A percentile compares a stretch with the other conserved stretches of the same genome.
phyloP scores from a whole-genome alignment of 1,140 invertebrate genomes.

The Drosophila erecta region DNA sequence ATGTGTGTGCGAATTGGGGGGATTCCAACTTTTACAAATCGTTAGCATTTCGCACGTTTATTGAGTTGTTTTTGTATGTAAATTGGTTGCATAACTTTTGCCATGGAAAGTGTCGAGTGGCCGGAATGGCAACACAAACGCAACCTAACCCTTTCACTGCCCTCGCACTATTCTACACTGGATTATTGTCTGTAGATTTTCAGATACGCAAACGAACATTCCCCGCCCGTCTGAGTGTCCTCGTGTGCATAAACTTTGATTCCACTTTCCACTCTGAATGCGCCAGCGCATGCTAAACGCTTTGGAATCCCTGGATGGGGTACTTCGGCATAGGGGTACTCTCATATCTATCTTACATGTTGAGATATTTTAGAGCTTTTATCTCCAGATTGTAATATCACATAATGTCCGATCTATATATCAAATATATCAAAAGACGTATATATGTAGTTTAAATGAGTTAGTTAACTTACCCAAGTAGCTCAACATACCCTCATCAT shows the following conservation, averaged over 20 bases:
- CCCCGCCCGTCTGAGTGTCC: conserved; percentile 7
- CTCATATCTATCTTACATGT: not conserved
- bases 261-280: conserved; percentile 71
- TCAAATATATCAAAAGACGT: too few species aligned
- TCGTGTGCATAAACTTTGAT: conserved; percentile 76
- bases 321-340: not conserved
- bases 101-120: conserved; percentile 70
- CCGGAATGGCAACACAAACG: conserved; percentile 58
- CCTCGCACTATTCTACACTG: conserved; percentile 62
- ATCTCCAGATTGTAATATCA: too few species aligned
- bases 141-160: conserved; percentile 56
- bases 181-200: conserved; percentile 79
- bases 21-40: conserved; percentile 76
- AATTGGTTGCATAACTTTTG: conserved; percentile 81
- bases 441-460: too few species aligned
- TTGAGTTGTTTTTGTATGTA: conserved; percentile 83
- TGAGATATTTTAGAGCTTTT: too few species aligned
- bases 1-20: conserved; percentile 27
- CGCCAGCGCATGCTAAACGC: conserved; percentile 61
- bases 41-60: conserved; percentile 83
- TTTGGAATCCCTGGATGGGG: not conserved
- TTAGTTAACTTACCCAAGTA: too few species aligned
- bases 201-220: conserved; percentile 52
- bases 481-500: conserved; percentile 3
- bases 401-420: too few species aligned